Percentiles rank a stretch among this genome's conserved stretches.
Evolutionary conservation across 2,888 invertebrate genomes (phyloP).

Genomic region (Elaeidobius kamerunicus): DNA sequence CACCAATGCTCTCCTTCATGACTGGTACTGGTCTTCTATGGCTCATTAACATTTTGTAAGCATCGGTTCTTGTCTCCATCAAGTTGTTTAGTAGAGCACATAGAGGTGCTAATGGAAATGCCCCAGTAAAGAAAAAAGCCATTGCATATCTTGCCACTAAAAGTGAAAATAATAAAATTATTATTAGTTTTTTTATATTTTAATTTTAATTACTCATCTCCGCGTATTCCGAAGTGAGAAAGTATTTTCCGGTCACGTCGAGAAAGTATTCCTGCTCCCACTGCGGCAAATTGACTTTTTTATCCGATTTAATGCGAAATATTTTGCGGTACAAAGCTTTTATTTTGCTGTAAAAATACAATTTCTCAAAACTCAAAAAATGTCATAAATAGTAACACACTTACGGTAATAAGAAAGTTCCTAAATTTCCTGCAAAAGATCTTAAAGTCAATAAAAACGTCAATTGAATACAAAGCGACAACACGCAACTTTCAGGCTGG

Average conservation of each 20-base stretch:
- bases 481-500: constrained; percentile 54
- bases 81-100: constrained; percentile 62
- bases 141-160: constrained; percentile 63
- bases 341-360: too few relatives aligned
- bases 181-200: too few relatives aligned
- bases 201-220: too few relatives aligned
- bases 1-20: constrained; percentile 34
- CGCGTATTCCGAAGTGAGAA: too few relatives aligned
- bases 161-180: too few relatives aligned
- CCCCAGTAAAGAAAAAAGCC: constrained; percentile 61
- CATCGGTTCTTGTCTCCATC: constrained; percentile 52
- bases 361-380: neutral
- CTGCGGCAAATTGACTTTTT: too few relatives aligned
- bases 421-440: constrained; percentile 52
- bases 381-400: constrained; percentile 34
- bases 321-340: too few relatives aligned
- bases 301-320: too few relatives aligned
- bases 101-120: constrained; percentile 63
- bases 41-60: constrained; percentile 34
- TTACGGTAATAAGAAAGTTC: constrained; percentile 54
- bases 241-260: too few relatives aligned
- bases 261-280: too few relatives aligned
- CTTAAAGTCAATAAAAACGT: constrained; percentile 58
- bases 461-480: constrained; percentile 56
- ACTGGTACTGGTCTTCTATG: constrained; percentile 39